Percentiles rank a stretch among this genome's conserved stretches.
Conservation (phyloP, 2,797 vertebrate genomes). For the Anniella stebbinsi region DNA sequence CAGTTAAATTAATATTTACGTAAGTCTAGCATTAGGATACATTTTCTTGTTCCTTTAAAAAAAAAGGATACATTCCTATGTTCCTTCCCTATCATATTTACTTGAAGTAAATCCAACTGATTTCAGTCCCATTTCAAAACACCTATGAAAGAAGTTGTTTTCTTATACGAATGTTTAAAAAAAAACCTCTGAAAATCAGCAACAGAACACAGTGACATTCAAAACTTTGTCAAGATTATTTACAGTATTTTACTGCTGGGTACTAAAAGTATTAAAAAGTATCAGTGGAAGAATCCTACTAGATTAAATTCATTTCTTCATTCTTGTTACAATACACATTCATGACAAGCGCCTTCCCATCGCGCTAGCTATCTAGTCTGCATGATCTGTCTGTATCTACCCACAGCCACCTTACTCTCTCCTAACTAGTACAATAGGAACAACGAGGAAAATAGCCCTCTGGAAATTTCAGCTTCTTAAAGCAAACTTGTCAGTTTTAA, state of each 20-base stretch:
- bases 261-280: constrained; percentile 19
- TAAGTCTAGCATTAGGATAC: constrained; percentile 51
- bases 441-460: constrained; percentile 13
- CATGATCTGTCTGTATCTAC: constrained; percentile 37
- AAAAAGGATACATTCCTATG: not conserved
- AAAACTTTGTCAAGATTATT: constrained; percentile 25
- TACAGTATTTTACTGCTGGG: constrained; percentile 28
- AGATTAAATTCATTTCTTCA: constrained; percentile 28
- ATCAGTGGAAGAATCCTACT: constrained; percentile 24
- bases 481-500: constrained; percentile 67
- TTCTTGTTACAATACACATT: not conserved
- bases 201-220: constrained; percentile 1
- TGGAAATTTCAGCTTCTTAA: constrained; percentile 54
- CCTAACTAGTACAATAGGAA: constrained; percentile 41
- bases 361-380: constrained; percentile 15
- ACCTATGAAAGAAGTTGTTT: constrained; percentile 22
- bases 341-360: constrained; percentile 19
- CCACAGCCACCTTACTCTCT: not conserved
- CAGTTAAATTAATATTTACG: constrained; percentile 35
- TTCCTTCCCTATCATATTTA: not conserved
- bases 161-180: constrained; percentile 8
- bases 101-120: not conserved
- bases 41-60: not conserved
- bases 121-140: not conserved
- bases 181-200: not conserved